Evolutionary conservation across 1,140 invertebrate species (phyloP), one percentile per base, ranked within the genome.

Genomic region (Atta cephalotes): DNA sequence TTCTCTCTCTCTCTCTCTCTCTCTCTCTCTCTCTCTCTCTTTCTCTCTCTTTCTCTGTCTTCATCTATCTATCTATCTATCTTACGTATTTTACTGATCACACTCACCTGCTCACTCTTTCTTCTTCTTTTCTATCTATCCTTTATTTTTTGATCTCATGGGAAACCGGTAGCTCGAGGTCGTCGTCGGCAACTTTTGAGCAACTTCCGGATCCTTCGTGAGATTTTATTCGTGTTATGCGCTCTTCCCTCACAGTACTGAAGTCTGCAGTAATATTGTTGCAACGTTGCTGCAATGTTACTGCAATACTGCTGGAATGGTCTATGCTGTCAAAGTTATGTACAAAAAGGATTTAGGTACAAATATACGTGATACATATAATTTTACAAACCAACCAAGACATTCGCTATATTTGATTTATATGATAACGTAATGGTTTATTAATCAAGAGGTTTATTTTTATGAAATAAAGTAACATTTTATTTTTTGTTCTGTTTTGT

Each of bases 101-200:
- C 31, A 12, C n/a, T 58, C 16, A 18, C 18, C 7, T 16, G 1
- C 28, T 39, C 63, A 2, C 14, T 2, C 12, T 49, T 53, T 21
- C 14, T 28, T 7, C 35, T 3, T 45, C 25, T 39, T 49, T 25
- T 10, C n/a, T 80, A 68, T 56, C 28, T 10, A 12, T 66, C 25
- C 39, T 25, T 79, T 53, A 80, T 68, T 68, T 80, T 35, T 2
- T 3, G n/a, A 53, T 65, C 31, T 49, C 28, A n/a, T 39, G 14
- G 14, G 62, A 68, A 80, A 68, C 62, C 77, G n/a, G 77, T 80
- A 80, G 77, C 77, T 21, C 45, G 77, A 80, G 45, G 14, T 68
- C 45, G 62, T 81, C 10, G 49, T 53, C 63, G 49, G 51, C 31
- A 9, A 49, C 10, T 63, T 71, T 81, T 71, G 49, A 81, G 16